Percentiles rank a stretch among this genome's conserved stretches.
Evolutionary conservation across 1,140 invertebrate genomes (phyloP).

Genomic region (Drosophila virilis): DNA sequence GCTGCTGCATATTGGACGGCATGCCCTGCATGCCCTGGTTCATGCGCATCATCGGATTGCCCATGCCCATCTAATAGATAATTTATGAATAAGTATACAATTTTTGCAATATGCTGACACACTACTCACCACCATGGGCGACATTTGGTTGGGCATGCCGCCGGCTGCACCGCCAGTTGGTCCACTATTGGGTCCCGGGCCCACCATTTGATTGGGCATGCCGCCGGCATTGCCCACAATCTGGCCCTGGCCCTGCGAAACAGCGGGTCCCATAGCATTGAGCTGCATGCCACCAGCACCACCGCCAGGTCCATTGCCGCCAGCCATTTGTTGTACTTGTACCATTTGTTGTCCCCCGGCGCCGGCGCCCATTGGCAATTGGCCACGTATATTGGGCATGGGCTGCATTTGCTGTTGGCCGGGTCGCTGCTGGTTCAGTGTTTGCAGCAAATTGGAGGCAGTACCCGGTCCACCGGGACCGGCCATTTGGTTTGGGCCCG

Average conservation of each 20-base stretch:
- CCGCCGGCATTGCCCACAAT: slow-evolving; percentile 76
- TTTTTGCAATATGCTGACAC: too few relatives aligned
- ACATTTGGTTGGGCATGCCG: slow-evolving; percentile 43
- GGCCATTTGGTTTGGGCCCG: slow-evolving; percentile 85
- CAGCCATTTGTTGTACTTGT: slow-evolving; percentile 85
- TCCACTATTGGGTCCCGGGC: slow-evolving; percentile 76
- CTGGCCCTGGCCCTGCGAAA: slow-evolving; percentile 84
- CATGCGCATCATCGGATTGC: slow-evolving; percentile 80
- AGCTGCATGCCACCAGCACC: slow-evolving; percentile 82
- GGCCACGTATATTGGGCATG: slow-evolving; percentile 74
- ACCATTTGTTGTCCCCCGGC: slow-evolving; percentile 69
- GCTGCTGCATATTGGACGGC: slow-evolving; percentile 74
- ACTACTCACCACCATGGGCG: slow-evolving; percentile 38
- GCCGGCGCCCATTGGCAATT: slow-evolving; percentile 64
- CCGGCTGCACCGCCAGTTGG: slow-evolving; percentile 59
- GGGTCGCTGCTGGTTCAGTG: slow-evolving; percentile 77
- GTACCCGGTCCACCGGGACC: slow-evolving; percentile 69
- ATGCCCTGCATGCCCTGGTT: slow-evolving; percentile 76
- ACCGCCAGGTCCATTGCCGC: slow-evolving; percentile 82
- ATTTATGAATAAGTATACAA: neutral
- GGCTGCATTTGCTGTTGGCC: slow-evolving; percentile 80
- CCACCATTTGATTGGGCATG: slow-evolving; percentile 84
- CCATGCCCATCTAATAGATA: slow-evolving; percentile 53
- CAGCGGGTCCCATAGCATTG: slow-evolving; percentile 65
- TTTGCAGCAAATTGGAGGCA: slow-evolving; percentile 77